Base-by-base conservation (phyloP, 2,797 vertebrate species). In the Neomorphus geoffroyi region DNA sequence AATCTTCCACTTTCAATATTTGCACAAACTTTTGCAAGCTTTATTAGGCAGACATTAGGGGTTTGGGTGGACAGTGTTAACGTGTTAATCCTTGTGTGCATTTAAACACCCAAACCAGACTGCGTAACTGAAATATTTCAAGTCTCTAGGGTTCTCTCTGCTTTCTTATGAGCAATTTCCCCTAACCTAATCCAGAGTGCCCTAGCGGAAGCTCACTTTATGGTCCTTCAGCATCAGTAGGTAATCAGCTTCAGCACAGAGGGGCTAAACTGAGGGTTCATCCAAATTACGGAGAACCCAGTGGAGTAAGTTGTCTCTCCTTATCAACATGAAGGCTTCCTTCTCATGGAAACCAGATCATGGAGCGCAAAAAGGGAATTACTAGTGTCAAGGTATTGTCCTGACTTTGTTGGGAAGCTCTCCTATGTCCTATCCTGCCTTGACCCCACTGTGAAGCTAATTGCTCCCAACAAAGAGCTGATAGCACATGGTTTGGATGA, bases 31-130 rank as follows among this genome's bases (percentile, higher is more conserved):
- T 91, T 67, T 79, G 56, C 64, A 91, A 81, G 75, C 54, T 92
- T 91, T 83, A 93, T 88, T 88, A 90, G 54, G 60, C 39, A 88
- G 80, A 45, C 73, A 90, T 88, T 91, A 77, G 88, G 58, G 45
- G 17, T 84, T 83, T 56, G 21, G 54, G 65, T 93, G 79, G 46
- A 61, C 24, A 53, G 77, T 64, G 85, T 86, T 84, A 77, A 95
- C 77, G 72, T 72, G 87, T 80, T 93, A 93, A 95, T 88, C 72
- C 62, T 56, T 79, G 39, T 46, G 45, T 69, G 62, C 51, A 70
- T 90, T 96, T 93, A 79, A 94, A 96, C 80, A 86, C 54, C 30
- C 51, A 67, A 92, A 74, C 50, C 37, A 93, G 82, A 79, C 51
- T 45, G 18, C 24, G 22, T 80, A 91, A 89, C 58, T 69, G 35